Evolutionary conservation across 2,113 vertebrate genomes (phyloP), one percentile per base, ranked within the genome.

Genomic region (Cichladusa arquata): DNA sequence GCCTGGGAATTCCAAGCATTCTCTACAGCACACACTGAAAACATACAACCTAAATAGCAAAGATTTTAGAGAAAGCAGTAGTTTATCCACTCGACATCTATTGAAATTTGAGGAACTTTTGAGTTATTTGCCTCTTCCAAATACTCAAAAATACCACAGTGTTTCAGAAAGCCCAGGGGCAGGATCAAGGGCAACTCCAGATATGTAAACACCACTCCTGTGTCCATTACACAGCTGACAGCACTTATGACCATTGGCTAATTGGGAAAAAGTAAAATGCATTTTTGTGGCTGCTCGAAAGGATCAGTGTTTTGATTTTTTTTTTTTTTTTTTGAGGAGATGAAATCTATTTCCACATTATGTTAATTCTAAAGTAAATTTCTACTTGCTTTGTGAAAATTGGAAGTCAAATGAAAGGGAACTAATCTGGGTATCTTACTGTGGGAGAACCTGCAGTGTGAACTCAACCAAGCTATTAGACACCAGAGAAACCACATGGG

Each of bases 401-500:
- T 81, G 91, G 40, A 95, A 97, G 60, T 92, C 82, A 88, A 94
- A 94, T 92, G 92, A 86, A 94, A 97, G 44, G 69, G 83, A 97
- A 96, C 86, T 94, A 96, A 94, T 94, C 81, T 94, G 86, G 9
- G 24, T 64, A 36, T 92, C 94, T 93, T 81, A 90, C 83, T 95
- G 94, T 29, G 83, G 95, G 83, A 92, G 76, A 94, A 88, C 94
- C 91, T 93, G 88, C 91, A 81, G 96, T 0, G 91, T 84, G 72
- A 96, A 94, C 72, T 93, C 82, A 92, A 78, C 80, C 91, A 86
- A 93, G 48, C 92, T 94, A 81, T 96, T 92, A 96, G 95, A 90
- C 69, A 88, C 92, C 33, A 44, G 86, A 95, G 76, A 90, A 95
- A 93, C 81, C 95, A 81, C 94, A 71, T 25, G 86, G 95, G 95